phyloP scores from a whole-genome alignment of 2,888 invertebrate genomes.

The Pinctada fucata region DNA sequence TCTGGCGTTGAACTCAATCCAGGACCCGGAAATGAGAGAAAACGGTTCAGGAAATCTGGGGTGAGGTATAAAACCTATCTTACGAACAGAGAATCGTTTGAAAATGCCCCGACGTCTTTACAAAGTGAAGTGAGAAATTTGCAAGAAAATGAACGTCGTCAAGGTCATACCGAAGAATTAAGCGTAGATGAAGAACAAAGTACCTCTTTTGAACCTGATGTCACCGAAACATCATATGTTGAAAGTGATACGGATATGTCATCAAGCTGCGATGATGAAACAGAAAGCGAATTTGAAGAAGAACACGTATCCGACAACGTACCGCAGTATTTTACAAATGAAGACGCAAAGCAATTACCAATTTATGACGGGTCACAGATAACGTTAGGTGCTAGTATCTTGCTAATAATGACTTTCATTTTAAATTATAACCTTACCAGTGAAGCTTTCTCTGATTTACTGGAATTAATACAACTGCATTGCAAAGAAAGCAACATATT shows the following conservation, averaged over 20 bases:
- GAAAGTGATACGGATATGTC: background rate
- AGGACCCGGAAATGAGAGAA: background rate
- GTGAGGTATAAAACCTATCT: background rate
- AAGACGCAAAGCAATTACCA: slow-evolving; percentile 4
- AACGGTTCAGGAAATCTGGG: background rate
- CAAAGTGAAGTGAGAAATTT: background rate
- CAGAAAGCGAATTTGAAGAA: background rate
- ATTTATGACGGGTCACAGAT: slow-evolving; percentile 23
- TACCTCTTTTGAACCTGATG: background rate
- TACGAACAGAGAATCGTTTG: background rate
- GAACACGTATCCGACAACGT: background rate
- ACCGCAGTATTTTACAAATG: background rate
- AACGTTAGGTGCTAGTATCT: slow-evolving; percentile 23
- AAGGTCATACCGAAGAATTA: background rate
- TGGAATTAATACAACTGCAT: slow-evolving; percentile 18
- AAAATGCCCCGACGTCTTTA: background rate
- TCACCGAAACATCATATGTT: background rate
- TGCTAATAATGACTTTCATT: slow-evolving; percentile 26
- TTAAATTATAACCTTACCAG: slow-evolving; percentile 22
- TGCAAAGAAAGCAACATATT: slow-evolving; percentile 17
- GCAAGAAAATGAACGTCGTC: background rate
- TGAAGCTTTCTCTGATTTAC: slow-evolving; percentile 23
- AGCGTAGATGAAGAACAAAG: background rate
- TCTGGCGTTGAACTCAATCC: background rate
- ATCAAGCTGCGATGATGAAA: background rate